phyloP scores from a whole-genome alignment of 2,888 invertebrate species.

The Amiota mariae region DNA sequence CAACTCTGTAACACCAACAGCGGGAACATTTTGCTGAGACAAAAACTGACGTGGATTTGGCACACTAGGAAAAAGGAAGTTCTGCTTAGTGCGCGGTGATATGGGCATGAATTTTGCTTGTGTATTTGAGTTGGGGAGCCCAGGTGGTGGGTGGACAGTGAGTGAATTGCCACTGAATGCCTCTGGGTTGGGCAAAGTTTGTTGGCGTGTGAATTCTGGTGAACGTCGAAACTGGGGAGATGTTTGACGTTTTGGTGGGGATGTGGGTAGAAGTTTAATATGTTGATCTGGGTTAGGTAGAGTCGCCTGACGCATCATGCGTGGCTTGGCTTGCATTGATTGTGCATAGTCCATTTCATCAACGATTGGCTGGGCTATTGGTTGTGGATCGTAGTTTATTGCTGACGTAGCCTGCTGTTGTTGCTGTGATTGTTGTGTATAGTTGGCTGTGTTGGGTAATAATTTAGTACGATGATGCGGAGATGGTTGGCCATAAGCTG shows the following conservation, averaged over 20 bases:
- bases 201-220: slow-evolving; percentile 72
- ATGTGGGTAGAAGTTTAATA: slow-evolving; percentile 71
- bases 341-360: slow-evolving; percentile 61
- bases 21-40: slow-evolving; percentile 72
- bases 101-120: slow-evolving; percentile 71
- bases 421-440: slow-evolving; percentile 37
- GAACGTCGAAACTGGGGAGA: slow-evolving; percentile 72
- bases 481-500: slow-evolving; percentile 33
- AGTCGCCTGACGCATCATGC: slow-evolving; percentile 71
- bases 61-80: slow-evolving; percentile 71
- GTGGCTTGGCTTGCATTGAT: slow-evolving; percentile 54
- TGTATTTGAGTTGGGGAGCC: slow-evolving; percentile 40
- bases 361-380: slow-evolving; percentile 51
- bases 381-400: slow-evolving; percentile 57
- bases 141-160: slow-evolving; percentile 62
- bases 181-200: slow-evolving; percentile 72
- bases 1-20: slow-evolving; percentile 63
- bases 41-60: slow-evolving; percentile 71
- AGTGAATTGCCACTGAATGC: slow-evolving; percentile 69
- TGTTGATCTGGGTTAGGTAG: slow-evolving; percentile 73
- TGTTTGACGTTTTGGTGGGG: slow-evolving; percentile 72
- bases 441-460: slow-evolving; percentile 68
- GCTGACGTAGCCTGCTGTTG: slow-evolving; percentile 43
- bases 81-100: slow-evolving; percentile 71
- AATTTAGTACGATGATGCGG: slow-evolving; percentile 62